Evolutionary conservation across 30 jellyfish, hydroid and myxozoan genomes (phyloP).

Genomic region (Euphysa ruthae): DNA sequence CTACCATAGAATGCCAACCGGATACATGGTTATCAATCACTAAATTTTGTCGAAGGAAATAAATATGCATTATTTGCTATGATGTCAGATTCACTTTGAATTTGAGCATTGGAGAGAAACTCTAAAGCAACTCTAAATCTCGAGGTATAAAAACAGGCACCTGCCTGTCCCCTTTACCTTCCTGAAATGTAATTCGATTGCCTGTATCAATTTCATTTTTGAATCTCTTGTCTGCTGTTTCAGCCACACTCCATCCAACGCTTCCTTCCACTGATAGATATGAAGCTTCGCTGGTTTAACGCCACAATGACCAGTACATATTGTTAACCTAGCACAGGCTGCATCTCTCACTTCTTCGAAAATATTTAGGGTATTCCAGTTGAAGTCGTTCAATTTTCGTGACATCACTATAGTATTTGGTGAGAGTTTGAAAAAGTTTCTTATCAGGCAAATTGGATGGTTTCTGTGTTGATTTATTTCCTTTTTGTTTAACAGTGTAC

Average conservation of each 20-base stretch:
- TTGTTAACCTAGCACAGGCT: slow-evolving; percentile 3
- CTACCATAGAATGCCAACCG: not conserved
- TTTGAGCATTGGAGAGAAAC: not conserved
- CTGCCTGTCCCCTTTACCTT: slow-evolving; percentile 25
- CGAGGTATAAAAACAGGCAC: slow-evolving; percentile 30
- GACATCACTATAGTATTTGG: not conserved
- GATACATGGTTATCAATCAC: not conserved
- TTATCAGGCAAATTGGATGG: not conserved
- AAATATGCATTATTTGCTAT: not conserved
- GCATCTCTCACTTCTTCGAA: slow-evolving; percentile 5
- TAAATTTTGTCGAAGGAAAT: not conserved
- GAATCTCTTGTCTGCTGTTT: slow-evolving; percentile 4
- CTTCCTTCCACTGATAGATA: slow-evolving; percentile 24
- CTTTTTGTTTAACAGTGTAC: not conserved
- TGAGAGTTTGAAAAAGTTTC: not conserved
- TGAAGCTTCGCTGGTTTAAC: not conserved
- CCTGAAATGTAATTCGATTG: slow-evolving; percentile 23
- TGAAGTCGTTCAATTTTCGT: not conserved
- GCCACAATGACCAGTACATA: not conserved
- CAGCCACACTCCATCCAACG: slow-evolving; percentile 28
- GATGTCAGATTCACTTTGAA: no score
- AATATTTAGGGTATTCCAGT: not conserved
- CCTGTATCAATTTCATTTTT: not conserved
- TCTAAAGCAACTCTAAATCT: not conserved
- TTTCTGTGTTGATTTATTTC: not conserved